phyloP scores from a whole-genome alignment of 2,113 vertebrate genomes.

The Kryptolebias marmoratus region DNA sequence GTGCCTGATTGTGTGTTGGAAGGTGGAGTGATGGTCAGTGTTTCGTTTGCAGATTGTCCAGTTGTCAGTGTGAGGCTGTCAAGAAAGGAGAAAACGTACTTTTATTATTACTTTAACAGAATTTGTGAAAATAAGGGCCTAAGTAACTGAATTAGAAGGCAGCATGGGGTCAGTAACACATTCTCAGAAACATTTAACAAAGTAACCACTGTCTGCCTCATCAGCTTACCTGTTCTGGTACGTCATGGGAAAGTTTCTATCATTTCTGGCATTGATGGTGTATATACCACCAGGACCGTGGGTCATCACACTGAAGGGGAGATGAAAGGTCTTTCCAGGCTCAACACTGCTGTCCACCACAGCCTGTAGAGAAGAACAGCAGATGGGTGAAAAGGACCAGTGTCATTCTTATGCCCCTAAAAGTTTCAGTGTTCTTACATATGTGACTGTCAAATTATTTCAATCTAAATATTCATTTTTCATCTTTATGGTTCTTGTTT shows the following conservation, averaged over 20 bases:
- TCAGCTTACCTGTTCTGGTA: slow-evolving; percentile 42
- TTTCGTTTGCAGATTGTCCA: slow-evolving; percentile 46
- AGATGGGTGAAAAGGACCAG: neutral
- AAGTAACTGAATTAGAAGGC: neutral
- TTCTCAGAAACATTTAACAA: too few species aligned
- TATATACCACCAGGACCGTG: slow-evolving; percentile 54
- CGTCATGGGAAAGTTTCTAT: slow-evolving; percentile 58
- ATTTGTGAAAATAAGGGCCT: neutral
- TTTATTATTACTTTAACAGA: neutral
- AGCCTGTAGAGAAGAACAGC: slow-evolving; percentile 46
- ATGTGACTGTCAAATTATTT: too few species aligned
- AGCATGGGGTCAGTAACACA: too few species aligned
- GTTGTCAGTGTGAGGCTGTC: slow-evolving; percentile 62
- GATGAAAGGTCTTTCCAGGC: slow-evolving; percentile 60
- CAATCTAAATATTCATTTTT: too few species aligned
- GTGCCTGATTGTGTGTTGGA: slow-evolving; percentile 64
- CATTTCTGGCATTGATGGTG: slow-evolving; percentile 62
- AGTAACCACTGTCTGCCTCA: neutral
- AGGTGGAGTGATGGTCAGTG: slow-evolving; percentile 60
- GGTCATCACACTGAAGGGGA: slow-evolving; percentile 71
- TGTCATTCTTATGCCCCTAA: neutral
- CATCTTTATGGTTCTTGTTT: too few species aligned
- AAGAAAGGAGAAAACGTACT: slow-evolving; percentile 2
- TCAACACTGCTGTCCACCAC: slow-evolving; percentile 59
- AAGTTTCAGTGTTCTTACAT: neutral